These are phyloP conservation scores for Pogoniulus pusillus DNA, from an alignment of 2,797 vertebrate species.

Conservation along the genomic window DNA sequence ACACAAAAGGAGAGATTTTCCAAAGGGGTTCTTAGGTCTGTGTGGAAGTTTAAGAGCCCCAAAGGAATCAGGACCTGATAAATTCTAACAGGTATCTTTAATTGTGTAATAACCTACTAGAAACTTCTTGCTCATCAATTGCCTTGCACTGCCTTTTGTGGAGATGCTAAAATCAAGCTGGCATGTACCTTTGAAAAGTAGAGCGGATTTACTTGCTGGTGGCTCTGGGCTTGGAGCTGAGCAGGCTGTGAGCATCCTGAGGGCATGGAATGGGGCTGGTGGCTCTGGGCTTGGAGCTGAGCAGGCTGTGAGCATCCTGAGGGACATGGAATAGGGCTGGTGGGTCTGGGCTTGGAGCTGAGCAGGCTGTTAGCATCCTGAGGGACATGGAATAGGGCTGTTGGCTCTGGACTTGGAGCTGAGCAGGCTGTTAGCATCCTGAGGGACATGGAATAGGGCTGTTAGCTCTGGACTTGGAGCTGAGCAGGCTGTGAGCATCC, in stretches of 20 bases:
- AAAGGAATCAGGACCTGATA: slow-evolving; percentile 49
- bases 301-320: no score
- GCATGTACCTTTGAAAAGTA: background rate
- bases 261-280: no score
- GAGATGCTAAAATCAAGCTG: background rate
- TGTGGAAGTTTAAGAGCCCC: slow-evolving; percentile 27
- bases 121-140: slow-evolving; percentile 30
- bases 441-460: no score
- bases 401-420: no score
- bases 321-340: no score
- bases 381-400: no score
- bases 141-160: background rate
- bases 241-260: no score
- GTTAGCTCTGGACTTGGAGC: no score
- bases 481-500: no score
- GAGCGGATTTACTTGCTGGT: background rate
- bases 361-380: no score
- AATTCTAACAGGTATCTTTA: slow-evolving; percentile 48
- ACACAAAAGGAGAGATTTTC: background rate
- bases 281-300: no score
- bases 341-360: background rate
- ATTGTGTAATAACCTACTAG: slow-evolving; percentile 33
- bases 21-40: background rate
- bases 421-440: no score
- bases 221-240: background rate